A percentile compares a stretch with the other conserved stretches of the same genome.
These are phyloP conservation scores for Gasterosteus aculeatus DNA, from an alignment of 2,113 vertebrate species.

Conservation along the genomic window DNA sequence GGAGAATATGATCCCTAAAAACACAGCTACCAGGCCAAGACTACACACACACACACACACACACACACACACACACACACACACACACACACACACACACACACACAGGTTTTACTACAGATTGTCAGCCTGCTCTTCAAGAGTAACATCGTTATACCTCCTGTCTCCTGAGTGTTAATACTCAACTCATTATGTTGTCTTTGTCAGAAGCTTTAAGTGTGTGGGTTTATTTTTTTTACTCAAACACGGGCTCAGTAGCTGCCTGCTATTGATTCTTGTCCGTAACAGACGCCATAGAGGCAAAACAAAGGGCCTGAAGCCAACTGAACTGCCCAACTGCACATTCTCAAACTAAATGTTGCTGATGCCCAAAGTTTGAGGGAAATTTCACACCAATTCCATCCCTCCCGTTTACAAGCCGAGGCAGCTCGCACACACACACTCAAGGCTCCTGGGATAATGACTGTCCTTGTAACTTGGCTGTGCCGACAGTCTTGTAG, in stretches of 20 bases:
- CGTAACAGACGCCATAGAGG: constrained; percentile 47
- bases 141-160: not conserved
- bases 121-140: constrained; percentile 16
- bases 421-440: not conserved
- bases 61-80: constrained; percentile 6
- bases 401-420: constrained; percentile 8
- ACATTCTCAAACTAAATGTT: constrained; percentile 57
- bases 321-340: constrained; percentile 52
- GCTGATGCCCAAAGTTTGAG: constrained; percentile 50
- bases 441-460: not conserved
- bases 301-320: constrained; percentile 39
- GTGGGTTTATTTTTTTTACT: not conserved
- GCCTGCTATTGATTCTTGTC: constrained; percentile 47
- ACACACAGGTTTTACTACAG: constrained; percentile 1
- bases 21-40: constrained; percentile 52
- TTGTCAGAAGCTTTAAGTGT: not conserved
- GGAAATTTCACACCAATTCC: constrained; percentile 45
- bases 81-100: not conserved
- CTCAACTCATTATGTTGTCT: not conserved
- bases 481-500: too few relatives aligned
- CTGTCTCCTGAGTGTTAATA: constrained; percentile 1
- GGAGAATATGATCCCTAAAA: constrained; percentile 70
- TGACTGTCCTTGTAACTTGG: not conserved
- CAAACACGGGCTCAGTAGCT: not conserved
- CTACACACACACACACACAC: constrained; percentile 27